Evolutionary conservation across 2,797 vertebrate species (phyloP), one percentile per base, ranked within the genome.

Genomic region (Sebastes baramenuke): DNA sequence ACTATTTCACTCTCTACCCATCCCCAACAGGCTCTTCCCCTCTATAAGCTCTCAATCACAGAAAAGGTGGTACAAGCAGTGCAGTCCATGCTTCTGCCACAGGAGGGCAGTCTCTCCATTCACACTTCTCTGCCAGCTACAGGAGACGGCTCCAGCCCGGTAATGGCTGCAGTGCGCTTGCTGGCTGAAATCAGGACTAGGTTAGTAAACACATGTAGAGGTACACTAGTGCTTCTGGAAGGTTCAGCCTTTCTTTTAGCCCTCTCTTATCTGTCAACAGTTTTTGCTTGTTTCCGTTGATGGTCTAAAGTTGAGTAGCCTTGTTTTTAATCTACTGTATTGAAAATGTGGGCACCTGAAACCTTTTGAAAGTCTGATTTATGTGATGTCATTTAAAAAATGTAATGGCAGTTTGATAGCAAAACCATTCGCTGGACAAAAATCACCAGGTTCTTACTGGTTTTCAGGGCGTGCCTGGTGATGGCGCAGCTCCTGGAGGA

Each of bases 21-120:
- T 12, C 42, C 60, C 22, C 66, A 24, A 61, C 87, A 97, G 99
- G 99, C 99, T 83, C 96, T 99, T 85, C 99, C 99, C 69, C 97
- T 99, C 79, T 98, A 99, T 87, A 99, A 99, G 95, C 97, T 99
- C 86, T 99, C 99, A 87, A 99, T 99, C 95, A 99, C 99, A 89
- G 98, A 99, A 95, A 99, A 99, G 95, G 98, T 99, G 80, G 98
- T 99, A 78, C 99, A 99, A 94, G 99, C 99, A 52, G 98, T 99
- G 93, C 99, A 99, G 96, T 99, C 98, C 92, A 99, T 99, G 98
- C 96, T 99, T 93, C 96, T 99, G 81, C 99, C 99, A 95, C 99
- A 99, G 92, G 98, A 99, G 95, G 99, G 98, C 94, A 99, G 98
- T 94, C 98, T 99, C 81, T 99, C 99, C 90, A 99, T 99, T 94